Conservation (phyloP, 2,888 invertebrate species). For the Ophion ellenae region DNA sequence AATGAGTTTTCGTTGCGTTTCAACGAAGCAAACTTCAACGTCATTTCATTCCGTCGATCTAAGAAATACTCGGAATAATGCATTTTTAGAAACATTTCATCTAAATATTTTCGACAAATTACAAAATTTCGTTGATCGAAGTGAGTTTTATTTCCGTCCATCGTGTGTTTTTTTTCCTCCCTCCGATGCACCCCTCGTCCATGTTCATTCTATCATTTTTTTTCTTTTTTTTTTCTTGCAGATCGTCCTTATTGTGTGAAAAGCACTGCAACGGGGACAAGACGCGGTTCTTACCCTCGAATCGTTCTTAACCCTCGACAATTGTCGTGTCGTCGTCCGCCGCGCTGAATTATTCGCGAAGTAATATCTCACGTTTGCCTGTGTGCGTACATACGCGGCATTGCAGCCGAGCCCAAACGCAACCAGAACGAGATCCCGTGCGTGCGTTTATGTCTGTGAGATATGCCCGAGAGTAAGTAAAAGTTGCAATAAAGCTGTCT, state of each 20-base stretch:
- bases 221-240: slow-evolving; percentile 72
- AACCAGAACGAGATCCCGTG: slow-evolving; percentile 35
- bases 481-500: slow-evolving; percentile 53
- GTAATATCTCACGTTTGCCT: slow-evolving; percentile 33
- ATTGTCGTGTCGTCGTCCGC: slow-evolving; percentile 35
- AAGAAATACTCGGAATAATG: too few relatives aligned
- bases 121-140: background rate
- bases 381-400: background rate
- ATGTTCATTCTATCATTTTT: slow-evolving; percentile 74
- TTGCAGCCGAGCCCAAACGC: slow-evolving; percentile 30
- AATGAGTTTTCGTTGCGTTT: too few relatives aligned
- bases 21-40: too few relatives aligned
- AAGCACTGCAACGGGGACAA: slow-evolving; percentile 30
- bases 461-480: slow-evolving; percentile 73
- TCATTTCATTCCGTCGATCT: too few relatives aligned
- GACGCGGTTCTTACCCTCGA: slow-evolving; percentile 9
- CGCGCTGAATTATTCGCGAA: slow-evolving; percentile 44
- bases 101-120: too few relatives aligned
- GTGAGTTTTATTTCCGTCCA: background rate
- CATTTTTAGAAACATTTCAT: too few relatives aligned
- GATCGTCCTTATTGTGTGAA: slow-evolving; percentile 69
- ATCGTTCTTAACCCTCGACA: slow-evolving; percentile 1
- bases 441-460: slow-evolving; percentile 31
- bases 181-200: slow-evolving; percentile 66
- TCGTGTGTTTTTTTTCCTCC: slow-evolving; percentile 61